Evolutionary conservation across 2,113 vertebrate species (phyloP).

Genomic region (Bucco capensis): DNA sequence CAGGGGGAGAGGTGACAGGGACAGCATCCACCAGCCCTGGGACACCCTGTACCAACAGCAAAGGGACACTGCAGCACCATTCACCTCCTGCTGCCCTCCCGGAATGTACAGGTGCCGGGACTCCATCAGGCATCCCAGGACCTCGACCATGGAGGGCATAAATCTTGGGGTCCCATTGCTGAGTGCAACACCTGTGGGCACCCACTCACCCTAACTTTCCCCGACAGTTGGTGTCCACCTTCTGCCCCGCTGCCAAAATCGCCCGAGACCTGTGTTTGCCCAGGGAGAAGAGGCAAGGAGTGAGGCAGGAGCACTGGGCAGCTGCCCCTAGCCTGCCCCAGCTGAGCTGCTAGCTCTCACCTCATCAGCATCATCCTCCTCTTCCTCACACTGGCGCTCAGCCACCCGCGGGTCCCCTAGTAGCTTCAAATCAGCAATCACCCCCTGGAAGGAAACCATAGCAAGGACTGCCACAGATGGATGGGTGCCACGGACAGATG

Average conservation of each 20-base stretch:
- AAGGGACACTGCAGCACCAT: accelerated
- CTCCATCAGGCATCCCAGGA: accelerated
- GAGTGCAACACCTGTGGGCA: accelerated
- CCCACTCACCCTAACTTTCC: slow-evolving; percentile 38
- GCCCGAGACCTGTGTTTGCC: slow-evolving; percentile 75
- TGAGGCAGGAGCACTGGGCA: background rate
- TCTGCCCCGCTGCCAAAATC: slow-evolving; percentile 83
- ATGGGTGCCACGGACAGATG: too few species aligned
- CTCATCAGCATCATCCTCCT: slow-evolving; percentile 83
- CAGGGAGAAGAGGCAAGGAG: background rate
- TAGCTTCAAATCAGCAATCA: slow-evolving; percentile 84
- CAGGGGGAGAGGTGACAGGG: slow-evolving; percentile 65
- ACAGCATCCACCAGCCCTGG: slow-evolving; percentile 41
- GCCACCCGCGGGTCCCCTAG: slow-evolving; percentile 79
- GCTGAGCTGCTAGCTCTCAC: slow-evolving; percentile 62
- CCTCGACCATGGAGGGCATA: accelerated
- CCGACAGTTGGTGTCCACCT: background rate
- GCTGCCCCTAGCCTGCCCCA: accelerated
- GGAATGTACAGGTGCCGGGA: accelerated
- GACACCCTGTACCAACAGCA: background rate
- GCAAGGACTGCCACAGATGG: background rate
- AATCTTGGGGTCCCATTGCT: background rate
- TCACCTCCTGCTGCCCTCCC: background rate
- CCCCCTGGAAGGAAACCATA: slow-evolving; percentile 70
- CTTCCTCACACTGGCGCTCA: slow-evolving; percentile 84